These are phyloP conservation scores for Melipona quadrifasciata DNA, from an alignment of 1,140 invertebrate species.

Conservation along the genomic window DNA sequence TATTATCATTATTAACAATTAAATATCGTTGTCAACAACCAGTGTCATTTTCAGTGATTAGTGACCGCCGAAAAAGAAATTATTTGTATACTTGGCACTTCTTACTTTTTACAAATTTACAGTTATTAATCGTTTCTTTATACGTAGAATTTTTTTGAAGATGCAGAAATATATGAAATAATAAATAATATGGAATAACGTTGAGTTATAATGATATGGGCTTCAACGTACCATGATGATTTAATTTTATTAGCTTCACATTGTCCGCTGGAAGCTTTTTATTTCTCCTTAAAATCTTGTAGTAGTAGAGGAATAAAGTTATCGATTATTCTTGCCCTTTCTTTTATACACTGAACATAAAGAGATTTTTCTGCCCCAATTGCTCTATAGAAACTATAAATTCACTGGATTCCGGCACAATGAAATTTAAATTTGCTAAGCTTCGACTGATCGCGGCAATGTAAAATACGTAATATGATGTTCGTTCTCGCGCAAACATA, in stretches of 20 bases:
- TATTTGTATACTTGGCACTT: too few species aligned
- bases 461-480: not conserved
- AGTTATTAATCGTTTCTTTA: too few species aligned
- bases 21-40: too few species aligned
- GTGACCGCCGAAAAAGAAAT: too few species aligned
- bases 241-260: not conserved
- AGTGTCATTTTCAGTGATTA: too few species aligned
- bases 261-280: not conserved
- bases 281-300: not conserved
- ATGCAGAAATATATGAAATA: too few species aligned
- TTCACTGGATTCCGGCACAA: not conserved
- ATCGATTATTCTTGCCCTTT: conserved; percentile 5
- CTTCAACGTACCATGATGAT: not conserved
- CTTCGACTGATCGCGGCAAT: not conserved
- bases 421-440: conserved; percentile 1
- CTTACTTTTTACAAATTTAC: too few species aligned
- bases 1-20: too few species aligned
- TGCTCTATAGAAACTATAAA: conserved; percentile 1
- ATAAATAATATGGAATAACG: too few species aligned
- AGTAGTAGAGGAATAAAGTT: not conserved
- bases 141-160: too few species aligned
- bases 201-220: too few species aligned
- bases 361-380: conserved; percentile 2
- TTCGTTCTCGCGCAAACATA: not conserved
- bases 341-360: not conserved